These are phyloP conservation scores for Melitaea athalia DNA, from an alignment of 2,888 invertebrate species.

Conservation along the genomic window DNA sequence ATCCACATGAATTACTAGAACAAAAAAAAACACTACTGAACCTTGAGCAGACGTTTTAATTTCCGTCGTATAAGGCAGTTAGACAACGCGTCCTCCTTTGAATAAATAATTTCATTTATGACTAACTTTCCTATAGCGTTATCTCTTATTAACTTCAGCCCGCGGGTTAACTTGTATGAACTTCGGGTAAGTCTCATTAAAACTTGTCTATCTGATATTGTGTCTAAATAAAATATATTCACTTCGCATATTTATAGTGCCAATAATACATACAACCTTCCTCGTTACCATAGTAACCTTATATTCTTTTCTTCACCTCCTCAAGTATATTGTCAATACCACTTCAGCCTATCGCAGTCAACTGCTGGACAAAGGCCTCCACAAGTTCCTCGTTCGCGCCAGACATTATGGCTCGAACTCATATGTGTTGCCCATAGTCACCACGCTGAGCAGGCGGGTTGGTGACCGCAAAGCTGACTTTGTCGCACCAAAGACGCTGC, in stretches of 20 bases:
- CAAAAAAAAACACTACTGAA: background rate
- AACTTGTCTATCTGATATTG: background rate
- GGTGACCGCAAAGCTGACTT: too few species aligned
- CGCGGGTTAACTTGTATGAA: slow-evolving; percentile 10
- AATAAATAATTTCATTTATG: slow-evolving; percentile 19
- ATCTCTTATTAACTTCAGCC: slow-evolving; percentile 9
- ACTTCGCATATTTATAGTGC: background rate
- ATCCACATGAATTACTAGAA: background rate
- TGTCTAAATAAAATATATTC: background rate
- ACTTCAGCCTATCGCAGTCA: too few species aligned
- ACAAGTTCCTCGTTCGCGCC: too few species aligned
- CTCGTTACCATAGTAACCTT: too few species aligned
- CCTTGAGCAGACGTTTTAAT: slow-evolving; percentile 7
- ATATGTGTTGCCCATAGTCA: too few species aligned
- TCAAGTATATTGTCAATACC: too few species aligned
- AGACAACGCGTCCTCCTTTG: background rate
- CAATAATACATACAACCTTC: too few species aligned
- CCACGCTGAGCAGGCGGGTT: too few species aligned
- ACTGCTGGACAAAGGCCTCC: too few species aligned
- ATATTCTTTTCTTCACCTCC: too few species aligned
- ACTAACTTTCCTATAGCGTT: slow-evolving; percentile 7
- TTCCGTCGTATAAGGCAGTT: slow-evolving; percentile 2
- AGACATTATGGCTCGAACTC: too few species aligned
- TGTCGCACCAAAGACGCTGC: too few species aligned
- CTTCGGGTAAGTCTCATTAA: slow-evolving; percentile 6